These are phyloP conservation scores for Ceraclea dissimilis DNA, from an alignment of 2,888 invertebrate genomes.

Conservation along the genomic window DNA sequence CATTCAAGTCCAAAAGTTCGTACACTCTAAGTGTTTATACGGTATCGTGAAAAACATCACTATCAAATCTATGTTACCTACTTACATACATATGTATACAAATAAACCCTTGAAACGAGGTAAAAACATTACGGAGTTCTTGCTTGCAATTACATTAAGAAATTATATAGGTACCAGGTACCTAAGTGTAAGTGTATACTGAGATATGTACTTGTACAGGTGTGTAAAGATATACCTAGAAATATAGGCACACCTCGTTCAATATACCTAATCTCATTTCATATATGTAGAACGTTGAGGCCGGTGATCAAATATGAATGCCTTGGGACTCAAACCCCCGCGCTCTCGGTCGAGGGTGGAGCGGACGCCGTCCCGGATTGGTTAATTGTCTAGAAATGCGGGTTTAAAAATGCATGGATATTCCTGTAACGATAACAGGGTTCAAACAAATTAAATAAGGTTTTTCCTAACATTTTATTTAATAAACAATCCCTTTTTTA, in stretches of 20 bases:
- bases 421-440: slow-evolving; percentile 13
- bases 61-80: too few species aligned
- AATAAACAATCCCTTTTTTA: too few species aligned
- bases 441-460: neutral
- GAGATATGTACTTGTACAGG: neutral
- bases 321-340: slow-evolving; percentile 5
- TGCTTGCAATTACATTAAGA: too few species aligned
- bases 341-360: slow-evolving; percentile 1
- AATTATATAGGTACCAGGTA: neutral
- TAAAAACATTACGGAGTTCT: too few species aligned
- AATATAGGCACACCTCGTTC: neutral
- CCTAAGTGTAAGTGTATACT: neutral
- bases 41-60: too few species aligned
- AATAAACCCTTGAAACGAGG: too few species aligned
- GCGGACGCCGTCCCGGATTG: slow-evolving; percentile 4
- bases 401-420: slow-evolving; percentile 20
- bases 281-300: neutral
- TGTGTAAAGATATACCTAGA: neutral
- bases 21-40: too few species aligned
- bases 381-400: slow-evolving; percentile 23
- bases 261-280: neutral
- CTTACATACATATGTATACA: too few species aligned
- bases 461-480: too few species aligned
- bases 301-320: slow-evolving; percentile 15
- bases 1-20: too few species aligned